Evolutionary conservation across 2,888 invertebrate genomes (phyloP).

Genomic region (Hedychridium roseum): DNA sequence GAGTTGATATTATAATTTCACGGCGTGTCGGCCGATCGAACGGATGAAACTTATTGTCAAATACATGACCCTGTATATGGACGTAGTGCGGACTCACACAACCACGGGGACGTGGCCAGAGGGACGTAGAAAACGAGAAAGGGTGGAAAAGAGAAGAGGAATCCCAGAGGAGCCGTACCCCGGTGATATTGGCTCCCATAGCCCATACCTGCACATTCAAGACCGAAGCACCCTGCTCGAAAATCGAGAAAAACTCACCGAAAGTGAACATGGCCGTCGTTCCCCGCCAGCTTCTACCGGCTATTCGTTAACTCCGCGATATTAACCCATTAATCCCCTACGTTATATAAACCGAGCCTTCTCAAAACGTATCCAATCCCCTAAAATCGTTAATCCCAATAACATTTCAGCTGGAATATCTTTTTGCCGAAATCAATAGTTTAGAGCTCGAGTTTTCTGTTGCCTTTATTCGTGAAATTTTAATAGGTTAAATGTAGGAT

Average conservation of each 20-base stretch:
- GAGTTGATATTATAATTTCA: constrained; percentile 40
- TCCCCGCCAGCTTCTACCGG: no score
- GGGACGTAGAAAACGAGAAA: constrained; percentile 43
- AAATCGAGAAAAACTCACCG: constrained; percentile 36
- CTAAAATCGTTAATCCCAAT: no score
- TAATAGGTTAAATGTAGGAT: no score
- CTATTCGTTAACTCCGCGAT: no score
- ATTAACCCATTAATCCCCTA: neutral
- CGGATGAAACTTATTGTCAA: constrained; percentile 30
- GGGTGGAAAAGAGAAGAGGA: constrained; percentile 40
- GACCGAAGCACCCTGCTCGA: constrained; percentile 41
- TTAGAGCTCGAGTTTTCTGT: no score
- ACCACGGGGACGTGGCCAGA: constrained; percentile 32
- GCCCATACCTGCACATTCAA: constrained; percentile 44
- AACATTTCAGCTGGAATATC: no score
- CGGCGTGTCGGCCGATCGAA: constrained; percentile 38
- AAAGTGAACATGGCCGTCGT: no score
- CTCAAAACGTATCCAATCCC: no score
- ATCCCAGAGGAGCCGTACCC: constrained; percentile 50
- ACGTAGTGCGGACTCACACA: constrained; percentile 18
- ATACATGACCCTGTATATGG: constrained; percentile 14
- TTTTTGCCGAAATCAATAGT: no score
- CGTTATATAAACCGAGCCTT: neutral
- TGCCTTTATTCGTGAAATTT: no score
- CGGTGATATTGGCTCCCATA: constrained; percentile 54